Conservation (phyloP, 2,113 vertebrate species). For the Podarcis muralis region DNA sequence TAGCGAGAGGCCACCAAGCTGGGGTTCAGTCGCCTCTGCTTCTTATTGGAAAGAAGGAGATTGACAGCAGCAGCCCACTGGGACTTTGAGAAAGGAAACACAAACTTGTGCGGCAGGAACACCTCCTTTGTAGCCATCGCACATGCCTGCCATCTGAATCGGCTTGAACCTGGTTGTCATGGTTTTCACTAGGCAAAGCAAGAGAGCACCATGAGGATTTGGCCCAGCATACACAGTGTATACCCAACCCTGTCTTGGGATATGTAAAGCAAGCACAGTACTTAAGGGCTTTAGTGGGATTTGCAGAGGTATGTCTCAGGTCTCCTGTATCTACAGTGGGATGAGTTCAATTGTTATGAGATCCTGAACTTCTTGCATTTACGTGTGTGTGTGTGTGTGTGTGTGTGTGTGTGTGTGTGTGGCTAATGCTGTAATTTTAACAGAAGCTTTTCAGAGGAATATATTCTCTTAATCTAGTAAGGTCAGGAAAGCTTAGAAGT, state of each 20-base stretch:
- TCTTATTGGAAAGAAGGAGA: not conserved
- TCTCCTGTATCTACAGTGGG: conserved; percentile 10
- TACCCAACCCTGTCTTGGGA: conserved; percentile 7
- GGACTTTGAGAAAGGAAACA: not conserved
- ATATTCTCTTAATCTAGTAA: conserved; percentile 4
- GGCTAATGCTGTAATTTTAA: not conserved
- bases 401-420: not conserved
- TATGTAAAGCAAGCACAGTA: conserved; percentile 7
- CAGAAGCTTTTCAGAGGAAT: not conserved
- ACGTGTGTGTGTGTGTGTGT: not conserved
- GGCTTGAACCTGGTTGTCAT: conserved; percentile 27
- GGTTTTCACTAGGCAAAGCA: conserved; percentile 11
- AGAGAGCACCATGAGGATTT: conserved; percentile 7
- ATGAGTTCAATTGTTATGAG: conserved; percentile 13
- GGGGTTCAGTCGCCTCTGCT: not conserved
- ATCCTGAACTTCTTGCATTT: not conserved
- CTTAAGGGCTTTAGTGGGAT: conserved; percentile 5
- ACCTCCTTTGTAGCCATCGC: not conserved
- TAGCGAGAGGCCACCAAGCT: not conserved
- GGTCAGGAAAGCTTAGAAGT: conserved; percentile 1
- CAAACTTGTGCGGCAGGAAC: not conserved
- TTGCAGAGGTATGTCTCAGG: not conserved
- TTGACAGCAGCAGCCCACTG: not conserved
- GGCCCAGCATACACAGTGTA: not conserved
- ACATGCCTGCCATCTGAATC: not conserved